Base-by-base conservation (phyloP, 2,113 vertebrate species). In the Sapayoa aenigma region DNA sequence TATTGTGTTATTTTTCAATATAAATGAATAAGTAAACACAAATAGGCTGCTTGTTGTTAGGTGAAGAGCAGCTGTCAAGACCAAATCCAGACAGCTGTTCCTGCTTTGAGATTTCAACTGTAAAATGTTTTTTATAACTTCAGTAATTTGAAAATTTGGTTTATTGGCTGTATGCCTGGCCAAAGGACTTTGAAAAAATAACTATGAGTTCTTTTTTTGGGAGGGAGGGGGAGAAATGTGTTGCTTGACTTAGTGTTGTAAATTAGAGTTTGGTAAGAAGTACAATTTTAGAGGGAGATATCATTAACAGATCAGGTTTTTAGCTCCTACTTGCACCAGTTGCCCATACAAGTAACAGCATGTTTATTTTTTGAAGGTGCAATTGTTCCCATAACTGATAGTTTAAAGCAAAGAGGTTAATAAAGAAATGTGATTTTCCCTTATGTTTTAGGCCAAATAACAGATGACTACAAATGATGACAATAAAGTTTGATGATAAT, bases 1-100 rank as follows among this genome's bases (percentile, higher is more conserved):
- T 67, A 41, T 76, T 95, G 88, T 83, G 79, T 25, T 91, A 63
- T 89, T 90, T 76, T 88, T 90, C 81, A 89, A 56, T 92, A 87
- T 94, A 83, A 94, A 93, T 84, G 84, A 96, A 62, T 53, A 94
- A 89, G 76, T 85, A 91, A 93, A 96, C 73, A 90, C 82, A 87
- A 94, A 94, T 31, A 85, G 58, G 55, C 66, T 88, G 9, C 79
- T 90, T 56, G 24, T 85, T 89, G 31, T 73, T 59, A 89, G 30
- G 62, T 75, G 66, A 87, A 90, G 46, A 84, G 59, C 92, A 94
- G 78, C 79, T 95, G 79, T 89, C 92, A 92, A 85, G 93, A 62
- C 13, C 37, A 66, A 82, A n/a, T 49, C 42, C 63, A 59, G 67
- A 71, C 76, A 94, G 50, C 67, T 81, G 52, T 49, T 94, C 56